These are phyloP conservation scores for Sarcophaga peregrina DNA, from an alignment of 1,140 invertebrate species.

Conservation along the genomic window DNA sequence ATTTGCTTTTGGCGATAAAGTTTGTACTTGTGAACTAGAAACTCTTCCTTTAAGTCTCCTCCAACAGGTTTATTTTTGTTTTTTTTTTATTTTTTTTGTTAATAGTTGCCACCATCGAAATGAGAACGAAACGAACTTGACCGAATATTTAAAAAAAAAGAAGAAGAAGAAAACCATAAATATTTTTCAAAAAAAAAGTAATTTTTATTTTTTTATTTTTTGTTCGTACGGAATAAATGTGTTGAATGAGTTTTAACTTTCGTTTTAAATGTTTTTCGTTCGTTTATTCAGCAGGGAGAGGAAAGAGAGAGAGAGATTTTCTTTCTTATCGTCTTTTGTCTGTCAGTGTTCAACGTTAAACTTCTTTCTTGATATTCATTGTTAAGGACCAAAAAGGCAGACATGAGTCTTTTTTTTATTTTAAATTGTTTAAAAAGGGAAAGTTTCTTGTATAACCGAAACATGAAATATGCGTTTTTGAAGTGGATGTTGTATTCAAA, in stretches of 20 bases:
- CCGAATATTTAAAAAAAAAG: background rate
- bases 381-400: background rate
- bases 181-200: no score
- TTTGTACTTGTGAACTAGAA: background rate
- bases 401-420: background rate
- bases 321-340: background rate
- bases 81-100: no score
- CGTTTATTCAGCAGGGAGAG: no score
- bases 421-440: background rate
- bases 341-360: background rate
- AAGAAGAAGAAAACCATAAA: background rate
- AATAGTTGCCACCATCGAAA: background rate
- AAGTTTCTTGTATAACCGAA: background rate
- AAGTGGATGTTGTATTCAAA: no score
- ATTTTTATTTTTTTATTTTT: no score
- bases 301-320: no score
- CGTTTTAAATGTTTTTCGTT: background rate
- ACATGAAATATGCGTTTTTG: background rate
- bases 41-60: background rate
- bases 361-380: background rate
- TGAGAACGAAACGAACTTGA: conserved; percentile 6
- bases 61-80: background rate
- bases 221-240: background rate
- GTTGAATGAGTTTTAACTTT: conserved; percentile 10
- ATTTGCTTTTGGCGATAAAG: background rate